A percentile compares a stretch with the other conserved stretches of the same genome.
These are phyloP conservation scores for Drosophila tani DNA, from an alignment of 1,140 invertebrate genomes.

Conservation along the genomic window DNA sequence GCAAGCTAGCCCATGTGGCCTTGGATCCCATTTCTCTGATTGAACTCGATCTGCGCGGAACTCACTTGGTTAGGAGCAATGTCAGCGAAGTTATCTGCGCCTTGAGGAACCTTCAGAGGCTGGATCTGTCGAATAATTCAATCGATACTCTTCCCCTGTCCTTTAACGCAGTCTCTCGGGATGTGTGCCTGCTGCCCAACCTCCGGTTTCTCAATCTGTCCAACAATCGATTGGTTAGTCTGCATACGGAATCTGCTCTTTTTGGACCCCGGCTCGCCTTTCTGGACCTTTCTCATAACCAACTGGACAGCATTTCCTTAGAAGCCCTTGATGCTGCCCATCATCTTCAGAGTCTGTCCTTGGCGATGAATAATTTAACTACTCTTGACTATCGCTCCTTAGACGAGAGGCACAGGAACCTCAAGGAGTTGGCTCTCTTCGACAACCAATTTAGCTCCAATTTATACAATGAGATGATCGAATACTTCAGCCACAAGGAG, in stretches of 20 bases:
- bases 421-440: background rate
- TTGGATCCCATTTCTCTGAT: background rate
- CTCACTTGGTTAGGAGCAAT: background rate
- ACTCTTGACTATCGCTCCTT: background rate
- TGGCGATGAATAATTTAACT: background rate
- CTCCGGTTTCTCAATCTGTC: conserved; percentile 6
- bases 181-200: background rate
- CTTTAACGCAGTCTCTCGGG: background rate
- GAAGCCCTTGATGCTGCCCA: background rate
- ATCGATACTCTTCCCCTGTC: background rate
- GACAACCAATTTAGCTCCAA: background rate
- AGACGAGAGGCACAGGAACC: background rate
- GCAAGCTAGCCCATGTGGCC: background rate
- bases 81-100: background rate
- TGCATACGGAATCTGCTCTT: background rate
- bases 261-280: background rate
- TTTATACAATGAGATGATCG: background rate
- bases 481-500: background rate
- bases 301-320: background rate
- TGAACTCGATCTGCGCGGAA: conserved; percentile 2
- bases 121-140: conserved; percentile 3
- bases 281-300: conserved; percentile 2
- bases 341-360: background rate
- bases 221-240: conserved; percentile 1
- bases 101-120: background rate